phyloP scores from a whole-genome alignment of 2,113 vertebrate species.

The Apteryx mantelli region DNA sequence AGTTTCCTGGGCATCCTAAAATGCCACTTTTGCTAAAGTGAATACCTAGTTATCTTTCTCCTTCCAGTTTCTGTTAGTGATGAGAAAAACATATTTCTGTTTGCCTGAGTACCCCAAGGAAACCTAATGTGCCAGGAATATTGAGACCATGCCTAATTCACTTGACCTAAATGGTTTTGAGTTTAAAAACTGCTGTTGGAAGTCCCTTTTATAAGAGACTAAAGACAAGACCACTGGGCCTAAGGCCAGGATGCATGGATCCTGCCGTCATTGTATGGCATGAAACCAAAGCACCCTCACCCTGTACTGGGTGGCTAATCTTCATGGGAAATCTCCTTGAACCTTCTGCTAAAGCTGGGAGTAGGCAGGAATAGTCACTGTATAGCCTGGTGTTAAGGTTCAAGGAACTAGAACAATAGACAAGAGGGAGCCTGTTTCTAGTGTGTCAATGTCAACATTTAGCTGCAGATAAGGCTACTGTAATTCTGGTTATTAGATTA shows the following conservation, averaged over 20 bases:
- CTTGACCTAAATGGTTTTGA: neutral
- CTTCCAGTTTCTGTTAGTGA: neutral
- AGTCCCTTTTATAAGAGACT: neutral
- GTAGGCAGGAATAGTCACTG: neutral
- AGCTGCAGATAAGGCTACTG: neutral
- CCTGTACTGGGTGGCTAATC: neutral
- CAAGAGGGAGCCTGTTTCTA: neutral
- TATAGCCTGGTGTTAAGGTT: neutral
- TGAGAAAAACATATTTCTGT: neutral
- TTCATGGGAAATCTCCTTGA: neutral
- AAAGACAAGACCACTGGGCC: accelerated
- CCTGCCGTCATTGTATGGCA: too few relatives aligned
- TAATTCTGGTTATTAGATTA: neutral
- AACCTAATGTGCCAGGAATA: neutral
- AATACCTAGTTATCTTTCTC: neutral
- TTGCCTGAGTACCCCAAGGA: neutral
- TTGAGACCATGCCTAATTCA: neutral
- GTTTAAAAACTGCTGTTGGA: neutral
- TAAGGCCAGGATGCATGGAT: neutral
- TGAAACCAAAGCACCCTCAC: neutral
- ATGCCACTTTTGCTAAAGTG: neutral
- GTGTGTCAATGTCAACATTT: neutral
- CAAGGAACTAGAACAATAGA: neutral
- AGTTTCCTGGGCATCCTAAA: neutral
- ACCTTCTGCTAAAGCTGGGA: neutral